phyloP scores from a whole-genome alignment of 1,140 invertebrate species.

The Papilio polyxenes region DNA sequence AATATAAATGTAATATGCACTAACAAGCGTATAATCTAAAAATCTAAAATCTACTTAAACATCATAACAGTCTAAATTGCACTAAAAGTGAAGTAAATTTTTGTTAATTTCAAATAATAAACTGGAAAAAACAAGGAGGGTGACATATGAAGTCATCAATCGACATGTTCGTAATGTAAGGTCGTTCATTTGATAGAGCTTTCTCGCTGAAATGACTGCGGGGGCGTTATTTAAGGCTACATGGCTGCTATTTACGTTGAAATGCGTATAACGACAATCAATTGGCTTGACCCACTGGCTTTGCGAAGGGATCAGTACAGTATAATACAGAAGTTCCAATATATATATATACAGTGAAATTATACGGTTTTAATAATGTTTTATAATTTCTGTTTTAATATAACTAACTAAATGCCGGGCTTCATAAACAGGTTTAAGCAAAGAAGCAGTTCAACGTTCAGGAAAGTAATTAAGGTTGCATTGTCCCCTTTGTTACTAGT shows the following conservation, averaged over 20 bases:
- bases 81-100: neutral
- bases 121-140: neutral
- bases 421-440: neutral
- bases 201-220: conserved; percentile 13
- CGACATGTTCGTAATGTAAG: conserved; percentile 7
- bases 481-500: conserved; percentile 1
- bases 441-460: conserved; percentile 3
- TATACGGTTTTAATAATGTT: no score
- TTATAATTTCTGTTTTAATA: conserved; percentile 4
- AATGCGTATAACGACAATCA: neutral
- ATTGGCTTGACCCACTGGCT: no score
- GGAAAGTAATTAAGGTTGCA: conserved; percentile 21
- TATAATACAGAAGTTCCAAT: no score
- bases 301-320: no score
- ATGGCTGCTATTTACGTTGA: neutral
- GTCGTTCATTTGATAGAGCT: conserved; percentile 17
- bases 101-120: neutral
- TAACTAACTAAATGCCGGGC: conserved; percentile 9
- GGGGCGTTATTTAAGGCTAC: neutral
- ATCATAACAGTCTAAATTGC: neutral
- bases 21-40: no score
- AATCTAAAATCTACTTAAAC: neutral
- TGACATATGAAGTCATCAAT: neutral
- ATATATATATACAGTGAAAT: no score
- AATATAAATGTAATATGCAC: no score